Conservation (phyloP, 2,888 invertebrate genomes). For the Agrochola lota region DNA sequence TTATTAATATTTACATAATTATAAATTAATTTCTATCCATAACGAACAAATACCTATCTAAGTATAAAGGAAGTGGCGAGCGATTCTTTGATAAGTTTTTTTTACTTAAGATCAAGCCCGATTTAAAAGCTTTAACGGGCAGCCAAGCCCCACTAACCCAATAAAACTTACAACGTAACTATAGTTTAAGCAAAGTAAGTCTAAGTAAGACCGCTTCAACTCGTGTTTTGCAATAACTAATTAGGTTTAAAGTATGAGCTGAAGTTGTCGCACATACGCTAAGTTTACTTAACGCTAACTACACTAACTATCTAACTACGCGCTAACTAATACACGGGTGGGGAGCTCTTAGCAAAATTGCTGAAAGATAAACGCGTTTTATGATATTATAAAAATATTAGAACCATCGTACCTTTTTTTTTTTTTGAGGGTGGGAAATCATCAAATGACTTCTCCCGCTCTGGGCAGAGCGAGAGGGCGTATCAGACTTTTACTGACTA, state of each 20-base stretch:
- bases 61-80: background rate
- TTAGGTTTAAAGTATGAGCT: constrained; percentile 59
- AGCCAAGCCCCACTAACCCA: constrained; percentile 3
- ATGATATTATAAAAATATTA: constrained; percentile 54
- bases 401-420: constrained; percentile 26
- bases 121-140: constrained; percentile 10
- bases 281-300: constrained; percentile 43
- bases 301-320: constrained; percentile 12
- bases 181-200: constrained; percentile 18
- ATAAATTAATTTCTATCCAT: no score
- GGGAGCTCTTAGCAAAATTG: constrained; percentile 42
- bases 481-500: no score
- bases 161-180: constrained; percentile 26
- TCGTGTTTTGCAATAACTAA: constrained; percentile 63
- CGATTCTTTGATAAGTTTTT: background rate
- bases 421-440: no score
- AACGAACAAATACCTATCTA: background rate
- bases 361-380: constrained; percentile 46
- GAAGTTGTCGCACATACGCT: constrained; percentile 53
- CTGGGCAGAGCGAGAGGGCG: no score
- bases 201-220: constrained; percentile 32
- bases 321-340: constrained; percentile 34
- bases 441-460: no score
- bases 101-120: background rate
- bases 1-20: no score